Conservation (phyloP, 1,140 invertebrate genomes). For the Drosophila chauvacae region DNA sequence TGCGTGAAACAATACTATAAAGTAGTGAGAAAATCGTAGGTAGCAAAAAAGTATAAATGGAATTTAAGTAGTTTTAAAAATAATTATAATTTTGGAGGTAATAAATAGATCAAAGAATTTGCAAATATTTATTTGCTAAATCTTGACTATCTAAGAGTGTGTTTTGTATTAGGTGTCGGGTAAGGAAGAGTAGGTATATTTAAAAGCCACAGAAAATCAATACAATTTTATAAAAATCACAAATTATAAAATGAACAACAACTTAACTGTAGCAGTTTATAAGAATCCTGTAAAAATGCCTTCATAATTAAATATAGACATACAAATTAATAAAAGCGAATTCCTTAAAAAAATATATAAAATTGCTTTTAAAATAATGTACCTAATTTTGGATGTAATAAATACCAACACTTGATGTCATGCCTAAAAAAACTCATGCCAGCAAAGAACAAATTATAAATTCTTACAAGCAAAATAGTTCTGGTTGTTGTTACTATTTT, state of each 20-base stretch:
- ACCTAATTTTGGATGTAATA: not conserved
- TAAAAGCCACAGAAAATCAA: no score
- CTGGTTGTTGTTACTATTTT: conserved; percentile 10
- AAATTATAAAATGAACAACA: no score
- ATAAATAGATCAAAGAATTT: not conserved
- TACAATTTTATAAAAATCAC: no score
- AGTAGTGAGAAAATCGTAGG: not conserved
- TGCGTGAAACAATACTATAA: not conserved
- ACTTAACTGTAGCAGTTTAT: not conserved
- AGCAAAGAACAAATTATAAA: conserved; percentile 3
- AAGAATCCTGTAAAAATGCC: not conserved
- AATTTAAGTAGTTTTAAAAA: no score
- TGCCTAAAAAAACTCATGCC: conserved; percentile 1
- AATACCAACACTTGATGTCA: conserved; percentile 38
- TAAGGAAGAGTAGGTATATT: no score
- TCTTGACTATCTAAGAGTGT: not conserved
- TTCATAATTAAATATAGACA: no score
- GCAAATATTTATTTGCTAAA: not conserved
- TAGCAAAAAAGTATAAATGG: not conserved
- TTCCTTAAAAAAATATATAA: not conserved
- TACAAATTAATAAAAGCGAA: no score
- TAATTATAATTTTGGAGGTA: not conserved
- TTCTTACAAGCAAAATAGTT: conserved; percentile 12
- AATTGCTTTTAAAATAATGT: not conserved
- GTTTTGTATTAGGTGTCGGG: not conserved